Evolutionary conservation across 2,888 invertebrate species (phyloP), one percentile per base, ranked within the genome.

Genomic region (Nebria salina): DNA sequence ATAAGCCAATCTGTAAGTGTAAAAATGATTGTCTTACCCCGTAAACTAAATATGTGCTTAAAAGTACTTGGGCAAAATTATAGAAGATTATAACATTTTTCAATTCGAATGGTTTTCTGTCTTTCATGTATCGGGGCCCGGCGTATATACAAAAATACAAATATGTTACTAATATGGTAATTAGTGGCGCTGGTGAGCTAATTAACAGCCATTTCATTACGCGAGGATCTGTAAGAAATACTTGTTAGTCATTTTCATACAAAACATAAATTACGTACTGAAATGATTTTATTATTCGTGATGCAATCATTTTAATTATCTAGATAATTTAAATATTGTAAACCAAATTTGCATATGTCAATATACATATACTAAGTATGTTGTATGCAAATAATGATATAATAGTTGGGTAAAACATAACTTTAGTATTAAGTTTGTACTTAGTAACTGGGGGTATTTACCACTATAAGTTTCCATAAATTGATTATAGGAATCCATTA

Each of bases 81-180:
- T 97, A 98, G 8, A 94, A 87, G 74, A 97, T 90, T 85, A 98
- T 90, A 0, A 95, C 91, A 84, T 93, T 93, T 85, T 95, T 93
- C 64, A 98, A 88, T 85, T 96, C 93, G 87, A 94, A 95, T 0
- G 97, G 95, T 86, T 96, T 94, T 84, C 96, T 91, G 87, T 96
- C 93, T 83, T 93, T 93, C 98, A 98, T 98, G 85, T 94, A 93
- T 83, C 91, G 90, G 0, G 97, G 97, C 0, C 97, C 97, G 91
- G 95, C 94, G 83, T 92, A 93, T n/a, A 93, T 86, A 13, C 94
- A 93, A 87, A 95, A 94, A 87, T 93, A 93, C 72, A 94, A 88
- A 86, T 95, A 95, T 72, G 93, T 89, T 20, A 90, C 90, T 82
- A 95, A 86, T 76, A 95, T 93, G 78, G 92, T 91, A 26, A 93